Evolutionary conservation across 2,113 vertebrate genomes (phyloP).

Genomic region (Sinocyclocheilus anshuiensis): DNA sequence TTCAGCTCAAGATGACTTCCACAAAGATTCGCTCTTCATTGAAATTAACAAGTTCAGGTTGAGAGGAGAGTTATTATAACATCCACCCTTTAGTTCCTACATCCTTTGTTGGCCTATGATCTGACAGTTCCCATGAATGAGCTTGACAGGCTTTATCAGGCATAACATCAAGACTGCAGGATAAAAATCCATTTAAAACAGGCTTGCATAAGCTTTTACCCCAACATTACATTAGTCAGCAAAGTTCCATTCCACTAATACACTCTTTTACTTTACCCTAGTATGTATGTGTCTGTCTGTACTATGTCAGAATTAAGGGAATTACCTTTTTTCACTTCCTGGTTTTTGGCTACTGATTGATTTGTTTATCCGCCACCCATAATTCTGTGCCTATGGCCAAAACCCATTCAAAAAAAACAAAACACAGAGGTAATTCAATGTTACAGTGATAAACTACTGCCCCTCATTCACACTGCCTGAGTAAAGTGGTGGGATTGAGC

Average conservation of each 20-base stretch:
- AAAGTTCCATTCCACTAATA: constrained; percentile 59
- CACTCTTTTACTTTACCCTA: neutral
- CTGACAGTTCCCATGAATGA: constrained; percentile 57
- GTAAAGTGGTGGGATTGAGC: neutral
- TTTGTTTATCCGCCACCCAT: neutral
- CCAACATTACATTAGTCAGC: constrained; percentile 65
- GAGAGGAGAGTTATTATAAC: neutral
- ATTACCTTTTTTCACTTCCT: constrained; percentile 59
- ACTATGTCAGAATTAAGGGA: neutral
- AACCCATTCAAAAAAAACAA: constrained; percentile 36
- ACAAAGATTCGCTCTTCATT: too few relatives aligned
- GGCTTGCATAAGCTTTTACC: constrained; percentile 62
- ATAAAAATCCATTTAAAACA: constrained; percentile 66
- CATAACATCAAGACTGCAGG: constrained; percentile 53
- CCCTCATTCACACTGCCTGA: constrained; percentile 1
- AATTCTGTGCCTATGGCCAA: too few relatives aligned
- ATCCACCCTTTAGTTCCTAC: neutral
- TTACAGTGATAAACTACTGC: constrained; percentile 32
- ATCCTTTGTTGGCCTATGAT: constrained; percentile 3
- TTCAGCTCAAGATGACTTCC: neutral
- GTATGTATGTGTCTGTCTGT: constrained; percentile 43
- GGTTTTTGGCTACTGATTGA: constrained; percentile 42
- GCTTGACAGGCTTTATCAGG: constrained; percentile 45
- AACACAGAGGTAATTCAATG: constrained; percentile 57
- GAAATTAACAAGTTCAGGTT: neutral